These are phyloP conservation scores for Petrocephalus schoutedeni DNA, from an alignment of 2,797 vertebrate genomes.

Conservation along the genomic window DNA sequence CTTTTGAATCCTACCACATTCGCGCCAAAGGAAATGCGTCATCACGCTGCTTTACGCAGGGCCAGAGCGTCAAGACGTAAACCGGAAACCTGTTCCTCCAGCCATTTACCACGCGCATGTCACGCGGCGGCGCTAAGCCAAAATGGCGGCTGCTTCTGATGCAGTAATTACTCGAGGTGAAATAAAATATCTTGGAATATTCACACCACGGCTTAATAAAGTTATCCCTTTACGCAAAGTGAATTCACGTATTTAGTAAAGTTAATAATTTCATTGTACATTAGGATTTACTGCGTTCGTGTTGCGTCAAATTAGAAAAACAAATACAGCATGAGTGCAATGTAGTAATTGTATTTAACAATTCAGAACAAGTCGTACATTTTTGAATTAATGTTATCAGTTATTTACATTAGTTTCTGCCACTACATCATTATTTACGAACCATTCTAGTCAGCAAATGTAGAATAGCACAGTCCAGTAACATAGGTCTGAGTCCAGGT, in stretches of 20 bases:
- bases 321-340: conserved; percentile 43
- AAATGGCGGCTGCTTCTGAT: background rate
- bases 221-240: background rate
- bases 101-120: conserved; percentile 16
- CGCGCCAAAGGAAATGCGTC: conserved; percentile 51
- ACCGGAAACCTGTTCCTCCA: background rate
- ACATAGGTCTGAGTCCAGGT: conserved; percentile 28
- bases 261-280: background rate
- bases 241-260: background rate
- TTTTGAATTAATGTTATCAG: conserved; percentile 56
- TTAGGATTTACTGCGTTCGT: background rate
- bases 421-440: conserved; percentile 49
- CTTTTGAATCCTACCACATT: conserved; percentile 52
- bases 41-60: background rate
- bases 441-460: conserved; percentile 45
- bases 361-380: conserved; percentile 62
- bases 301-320: conserved; percentile 2
- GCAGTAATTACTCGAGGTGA: background rate
- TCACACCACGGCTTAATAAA: background rate
- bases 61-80: background rate
- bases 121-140: background rate
- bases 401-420: conserved; percentile 54
- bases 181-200: background rate
- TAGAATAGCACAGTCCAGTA: conserved; percentile 39
- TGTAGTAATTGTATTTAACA: conserved; percentile 72